Base-by-base conservation (phyloP, 2,888 invertebrate genomes). In the Trilocha varians region DNA sequence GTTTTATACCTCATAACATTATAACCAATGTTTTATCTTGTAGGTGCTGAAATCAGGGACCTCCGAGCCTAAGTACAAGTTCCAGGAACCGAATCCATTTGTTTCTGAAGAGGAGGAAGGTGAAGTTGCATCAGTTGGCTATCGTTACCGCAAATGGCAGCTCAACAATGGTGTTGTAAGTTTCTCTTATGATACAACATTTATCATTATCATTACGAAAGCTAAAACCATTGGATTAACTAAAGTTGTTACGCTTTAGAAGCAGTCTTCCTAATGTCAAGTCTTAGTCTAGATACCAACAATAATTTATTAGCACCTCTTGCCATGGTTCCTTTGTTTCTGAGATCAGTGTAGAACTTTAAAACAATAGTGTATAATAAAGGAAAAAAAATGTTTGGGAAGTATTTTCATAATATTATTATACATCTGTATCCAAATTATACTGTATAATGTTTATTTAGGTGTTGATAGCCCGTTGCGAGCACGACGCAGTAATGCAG, bases 141-240 rank as follows among this genome's bases (percentile, higher is more conserved):
- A 99, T 77, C 92, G 97, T 65, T 99, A 99, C 84, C 91, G 98
- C 57, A 96, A 97, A 74, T 99, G 96, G 95, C 94, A 96, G 74
- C 89, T 99, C 39, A 98, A 97, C 52, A 96, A 96, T 67, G 96
- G 94, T 46, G 93, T 98, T 52, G 93, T 93, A 59, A 87, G 89
- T 85, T n/a, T n/a, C n/a, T n/a, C n/a, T n/a, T n/a, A n/a, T n/a
- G n/a, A n/a, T n/a, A n/a, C n/a, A n/a, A n/a, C n/a, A n/a, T n/a
- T n/a, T n/a, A n/a, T n/a, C n/a, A n/a, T n/a, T n/a, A n/a, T n/a
- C n/a, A n/a, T n/a, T n/a, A n/a, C n/a, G n/a, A n/a, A n/a, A n/a
- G n/a, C n/a, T n/a, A n/a, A n/a, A n/a, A n/a, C n/a, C n/a, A n/a
- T n/a, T n/a, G n/a, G n/a, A n/a, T n/a, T n/a, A n/a, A n/a, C n/a